These are phyloP conservation scores for Thomomys bottae DNA, from an alignment of 2,113 vertebrate genomes.

Conservation along the genomic window DNA sequence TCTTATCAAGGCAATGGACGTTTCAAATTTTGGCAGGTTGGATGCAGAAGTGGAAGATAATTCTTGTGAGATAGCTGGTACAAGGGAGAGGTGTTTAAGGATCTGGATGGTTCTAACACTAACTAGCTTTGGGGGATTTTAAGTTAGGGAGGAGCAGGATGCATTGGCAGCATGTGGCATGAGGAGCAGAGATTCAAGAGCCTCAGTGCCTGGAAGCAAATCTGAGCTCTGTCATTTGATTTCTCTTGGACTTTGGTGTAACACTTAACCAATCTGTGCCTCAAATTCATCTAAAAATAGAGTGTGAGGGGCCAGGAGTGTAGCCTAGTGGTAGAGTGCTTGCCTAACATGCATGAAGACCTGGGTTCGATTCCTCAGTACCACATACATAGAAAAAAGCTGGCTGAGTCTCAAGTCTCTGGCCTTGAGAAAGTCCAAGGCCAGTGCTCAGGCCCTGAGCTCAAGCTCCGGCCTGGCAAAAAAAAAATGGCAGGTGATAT, in stretches of 20 bases:
- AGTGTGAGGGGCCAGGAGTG: too few relatives aligned
- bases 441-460: too few relatives aligned
- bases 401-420: too few relatives aligned
- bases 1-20: background rate
- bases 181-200: background rate
- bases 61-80: background rate
- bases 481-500: too few relatives aligned
- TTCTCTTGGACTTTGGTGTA: background rate
- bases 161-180: background rate
- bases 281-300: conserved; percentile 25
- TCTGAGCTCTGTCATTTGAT: background rate
- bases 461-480: too few relatives aligned
- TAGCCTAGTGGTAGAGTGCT: too few relatives aligned
- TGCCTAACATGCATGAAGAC: too few relatives aligned
- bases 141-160: background rate
- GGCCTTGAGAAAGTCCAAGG: too few relatives aligned
- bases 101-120: background rate
- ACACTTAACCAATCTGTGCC: background rate
- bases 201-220: background rate
- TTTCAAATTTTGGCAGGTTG: background rate
- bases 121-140: background rate
- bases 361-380: too few relatives aligned
- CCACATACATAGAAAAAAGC: too few relatives aligned
- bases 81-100: background rate
- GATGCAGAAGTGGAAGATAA: background rate